These are phyloP conservation scores for Anticlea derivata DNA, from an alignment of 2,888 invertebrate species.

Conservation along the genomic window DNA sequence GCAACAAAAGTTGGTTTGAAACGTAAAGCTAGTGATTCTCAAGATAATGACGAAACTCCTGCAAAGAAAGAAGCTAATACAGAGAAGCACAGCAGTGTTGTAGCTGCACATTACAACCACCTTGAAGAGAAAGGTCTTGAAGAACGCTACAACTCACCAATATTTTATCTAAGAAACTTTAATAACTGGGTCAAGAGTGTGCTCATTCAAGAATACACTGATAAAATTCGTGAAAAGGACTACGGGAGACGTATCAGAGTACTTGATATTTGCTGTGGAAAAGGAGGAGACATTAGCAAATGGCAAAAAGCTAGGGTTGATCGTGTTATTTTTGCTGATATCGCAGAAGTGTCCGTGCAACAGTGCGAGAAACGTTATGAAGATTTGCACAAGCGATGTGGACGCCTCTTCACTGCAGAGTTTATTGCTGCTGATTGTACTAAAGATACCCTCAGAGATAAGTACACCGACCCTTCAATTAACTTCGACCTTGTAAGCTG, in stretches of 20 bases:
- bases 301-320: conserved; percentile 94
- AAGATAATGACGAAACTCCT: conserved; percentile 24
- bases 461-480: conserved; percentile 90
- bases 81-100: conserved; percentile 83
- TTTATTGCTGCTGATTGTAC: conserved; percentile 97
- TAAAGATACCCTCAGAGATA: conserved; percentile 90
- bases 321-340: conserved; percentile 95
- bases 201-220: conserved; percentile 93
- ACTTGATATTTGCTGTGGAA: conserved; percentile 98
- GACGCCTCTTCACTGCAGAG: conserved; percentile 90
- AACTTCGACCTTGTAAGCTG: conserved; percentile 96
- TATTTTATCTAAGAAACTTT: conserved; percentile 97
- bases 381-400: conserved; percentile 81
- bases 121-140: conserved; percentile 92
- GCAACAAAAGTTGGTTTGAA: conserved; percentile 9
- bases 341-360: conserved; percentile 95
- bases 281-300: conserved; percentile 99
- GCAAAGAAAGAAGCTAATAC: conserved; percentile 12
- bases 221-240: conserved; percentile 86
- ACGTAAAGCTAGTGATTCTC: conserved; percentile 20
- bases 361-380: conserved; percentile 94
- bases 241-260: conserved; percentile 88
- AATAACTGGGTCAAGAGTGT: conserved; percentile 99
- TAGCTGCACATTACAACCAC: conserved; percentile 97
- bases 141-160: conserved; percentile 93